Evolutionary conservation across 2,888 invertebrate species (phyloP).

Genomic region (Diarsia brunnea): DNA sequence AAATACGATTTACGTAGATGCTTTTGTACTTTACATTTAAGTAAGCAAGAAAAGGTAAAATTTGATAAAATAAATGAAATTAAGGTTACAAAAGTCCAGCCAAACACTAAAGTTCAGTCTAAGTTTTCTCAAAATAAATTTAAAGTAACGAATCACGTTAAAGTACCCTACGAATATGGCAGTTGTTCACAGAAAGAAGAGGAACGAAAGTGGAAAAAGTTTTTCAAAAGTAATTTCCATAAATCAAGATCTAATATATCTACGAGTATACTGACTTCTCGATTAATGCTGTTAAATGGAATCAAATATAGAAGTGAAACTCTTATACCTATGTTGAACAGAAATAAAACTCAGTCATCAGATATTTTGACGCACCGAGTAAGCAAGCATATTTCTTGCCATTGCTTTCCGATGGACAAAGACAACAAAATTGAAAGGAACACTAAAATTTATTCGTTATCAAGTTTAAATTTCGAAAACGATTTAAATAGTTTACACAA

Average conservation of each 20-base stretch:
- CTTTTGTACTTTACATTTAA: slow-evolving; percentile 73
- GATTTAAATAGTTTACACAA: not conserved
- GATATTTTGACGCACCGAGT: not conserved
- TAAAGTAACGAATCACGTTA: not conserved
- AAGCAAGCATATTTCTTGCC: not conserved
- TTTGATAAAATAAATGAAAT: slow-evolving; percentile 28
- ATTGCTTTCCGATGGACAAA: slow-evolving; percentile 4
- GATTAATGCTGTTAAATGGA: slow-evolving; percentile 52
- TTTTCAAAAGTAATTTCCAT: not conserved
- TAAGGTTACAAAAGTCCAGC: slow-evolving; percentile 46
- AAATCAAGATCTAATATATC: slow-evolving; percentile 10
- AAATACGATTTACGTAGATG: slow-evolving; percentile 70
- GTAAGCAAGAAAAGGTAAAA: slow-evolving; percentile 53
- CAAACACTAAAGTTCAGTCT: not conserved
- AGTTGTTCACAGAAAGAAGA: slow-evolving; percentile 18
- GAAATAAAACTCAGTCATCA: slow-evolving; percentile 13
- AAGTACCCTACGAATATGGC: not conserved
- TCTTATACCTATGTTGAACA: slow-evolving; percentile 11
- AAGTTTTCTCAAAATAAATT: slow-evolving; percentile 1
- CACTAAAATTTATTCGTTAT: not conserved
- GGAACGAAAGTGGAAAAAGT: slow-evolving; percentile 11
- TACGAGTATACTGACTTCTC: slow-evolving; percentile 12
- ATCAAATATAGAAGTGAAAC: slow-evolving; percentile 62
- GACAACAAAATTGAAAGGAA: slow-evolving; percentile 1
- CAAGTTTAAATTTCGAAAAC: not conserved